Conservation (phyloP, 2,888 invertebrate genomes). For the Mylabris sibirica region DNA sequence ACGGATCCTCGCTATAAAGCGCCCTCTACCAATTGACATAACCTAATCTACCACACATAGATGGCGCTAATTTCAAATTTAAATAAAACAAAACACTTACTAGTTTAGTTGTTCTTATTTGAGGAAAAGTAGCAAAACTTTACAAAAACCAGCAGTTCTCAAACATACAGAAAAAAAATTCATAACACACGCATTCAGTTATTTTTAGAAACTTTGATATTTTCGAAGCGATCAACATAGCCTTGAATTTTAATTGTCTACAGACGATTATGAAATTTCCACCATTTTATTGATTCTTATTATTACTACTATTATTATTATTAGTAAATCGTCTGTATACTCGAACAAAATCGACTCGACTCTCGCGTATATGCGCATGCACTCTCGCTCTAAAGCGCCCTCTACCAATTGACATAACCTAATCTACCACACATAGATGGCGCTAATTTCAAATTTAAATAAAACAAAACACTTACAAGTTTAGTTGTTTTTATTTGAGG, state of each 20-base stretch:
- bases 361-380: too few species aligned
- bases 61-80: neutral
- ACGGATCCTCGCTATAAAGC: too few species aligned
- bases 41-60: too few species aligned
- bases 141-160: too few species aligned
- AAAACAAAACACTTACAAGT: constrained; percentile 41
- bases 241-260: constrained; percentile 15
- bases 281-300: neutral
- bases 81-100: constrained; percentile 16
- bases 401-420: too few species aligned
- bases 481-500: constrained; percentile 50
- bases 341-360: too few species aligned
- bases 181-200: neutral
- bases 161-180: neutral
- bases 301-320: too few species aligned
- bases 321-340: too few species aligned
- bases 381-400: too few species aligned
- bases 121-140: neutral
- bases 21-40: too few species aligned
- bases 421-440: neutral
- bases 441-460: neutral
- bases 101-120: constrained; percentile 54
- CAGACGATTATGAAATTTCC: neutral
- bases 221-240: constrained; percentile 8
- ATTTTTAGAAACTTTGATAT: constrained; percentile 8